Percentiles rank a stretch among this genome's conserved stretches.
phyloP scores from a whole-genome alignment of 2,888 invertebrate genomes.

The Dendrolimus pini region DNA sequence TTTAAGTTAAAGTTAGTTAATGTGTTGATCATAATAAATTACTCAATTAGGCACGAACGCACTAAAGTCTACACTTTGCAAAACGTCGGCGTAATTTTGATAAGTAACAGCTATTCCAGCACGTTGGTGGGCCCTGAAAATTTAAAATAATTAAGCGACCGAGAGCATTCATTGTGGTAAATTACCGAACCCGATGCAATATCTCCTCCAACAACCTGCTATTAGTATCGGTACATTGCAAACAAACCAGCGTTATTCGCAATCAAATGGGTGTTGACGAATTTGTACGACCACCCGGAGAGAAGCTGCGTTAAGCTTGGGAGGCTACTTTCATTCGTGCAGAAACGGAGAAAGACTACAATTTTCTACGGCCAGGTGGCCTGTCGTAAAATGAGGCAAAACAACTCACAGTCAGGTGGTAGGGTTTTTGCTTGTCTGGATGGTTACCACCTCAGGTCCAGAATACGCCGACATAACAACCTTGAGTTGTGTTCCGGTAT shows the following conservation, averaged over 20 bases:
- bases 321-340: not conserved
- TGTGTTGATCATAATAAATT: no score
- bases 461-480: not conserved
- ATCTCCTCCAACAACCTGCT: conserved; percentile 47
- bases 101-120: not conserved
- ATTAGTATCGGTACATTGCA: conserved; percentile 59
- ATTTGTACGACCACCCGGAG: conserved; percentile 48
- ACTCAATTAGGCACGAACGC: no score
- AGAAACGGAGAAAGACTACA: not conserved
- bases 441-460: not conserved
- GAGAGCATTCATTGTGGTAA: conserved; percentile 41
- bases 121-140: conserved; percentile 12
- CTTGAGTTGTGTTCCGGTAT: not conserved
- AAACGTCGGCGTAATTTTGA: not conserved
- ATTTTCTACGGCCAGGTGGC: not conserved
- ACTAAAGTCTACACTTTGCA: no score
- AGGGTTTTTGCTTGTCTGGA: not conserved
- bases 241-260: conserved; percentile 39
- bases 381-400: not conserved
- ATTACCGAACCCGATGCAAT: conserved; percentile 52
- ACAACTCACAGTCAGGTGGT: not conserved
- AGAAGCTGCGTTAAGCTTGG: not conserved
- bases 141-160: conserved; percentile 28
- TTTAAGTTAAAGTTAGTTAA: no score
- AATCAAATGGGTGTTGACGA: conserved; percentile 46